Percentiles rank a stretch among this genome's conserved stretches.
Conservation (phyloP, 2,113 vertebrate species). For the Chionis minor region DNA sequence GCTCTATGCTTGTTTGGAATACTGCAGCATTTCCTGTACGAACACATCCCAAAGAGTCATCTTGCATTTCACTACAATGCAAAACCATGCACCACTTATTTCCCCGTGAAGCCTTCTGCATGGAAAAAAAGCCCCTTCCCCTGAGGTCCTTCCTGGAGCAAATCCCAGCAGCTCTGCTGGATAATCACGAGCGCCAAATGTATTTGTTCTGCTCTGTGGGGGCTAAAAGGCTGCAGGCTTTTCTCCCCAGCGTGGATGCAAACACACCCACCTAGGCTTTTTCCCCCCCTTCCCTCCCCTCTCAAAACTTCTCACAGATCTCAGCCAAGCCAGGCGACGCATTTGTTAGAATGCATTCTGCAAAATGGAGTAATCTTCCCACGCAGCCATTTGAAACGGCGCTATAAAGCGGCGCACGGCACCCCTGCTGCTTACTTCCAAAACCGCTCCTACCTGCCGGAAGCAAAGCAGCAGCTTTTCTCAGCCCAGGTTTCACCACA, state of each 20-base stretch:
- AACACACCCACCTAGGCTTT: neutral
- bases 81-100: neutral
- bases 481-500: neutral
- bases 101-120: neutral
- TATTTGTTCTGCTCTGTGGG: neutral
- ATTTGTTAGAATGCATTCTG: neutral
- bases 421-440: neutral
- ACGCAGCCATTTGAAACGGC: fast-evolving
- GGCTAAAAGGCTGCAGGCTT: neutral
- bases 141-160: neutral
- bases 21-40: neutral
- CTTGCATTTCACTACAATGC: neutral
- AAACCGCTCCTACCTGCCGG: neutral
- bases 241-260: neutral
- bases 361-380: neutral
- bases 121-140: neutral
- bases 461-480: neutral
- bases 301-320: neutral
- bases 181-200: neutral
- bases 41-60: neutral
- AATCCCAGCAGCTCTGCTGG: neutral
- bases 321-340: neutral
- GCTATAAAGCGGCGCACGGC: neutral
- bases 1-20: neutral
- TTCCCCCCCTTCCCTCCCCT: too few relatives aligned